phyloP scores from a whole-genome alignment of 37 sponge, comb jelly and placozoan species.

The Aphrocallistes beatrix region DNA sequence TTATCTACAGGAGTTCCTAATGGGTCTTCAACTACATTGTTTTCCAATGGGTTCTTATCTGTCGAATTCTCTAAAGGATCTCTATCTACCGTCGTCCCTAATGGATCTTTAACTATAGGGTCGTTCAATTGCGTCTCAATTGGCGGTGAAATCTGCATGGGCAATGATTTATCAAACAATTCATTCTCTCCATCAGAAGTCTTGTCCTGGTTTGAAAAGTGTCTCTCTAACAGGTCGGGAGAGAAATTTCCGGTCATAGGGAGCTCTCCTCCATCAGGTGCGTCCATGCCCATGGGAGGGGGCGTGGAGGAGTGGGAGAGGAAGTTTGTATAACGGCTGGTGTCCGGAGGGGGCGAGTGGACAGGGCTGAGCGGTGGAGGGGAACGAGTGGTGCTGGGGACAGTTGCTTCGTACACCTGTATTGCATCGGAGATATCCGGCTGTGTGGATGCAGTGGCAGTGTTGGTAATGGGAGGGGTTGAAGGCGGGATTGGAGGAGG shows the following conservation, averaged over 20 bases:
- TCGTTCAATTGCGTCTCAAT: no score
- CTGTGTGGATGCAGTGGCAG: no score
- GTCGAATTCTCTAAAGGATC: no score
- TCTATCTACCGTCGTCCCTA: no score
- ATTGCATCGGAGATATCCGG: neutral
- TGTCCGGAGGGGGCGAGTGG: neutral
- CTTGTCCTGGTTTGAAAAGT: neutral
- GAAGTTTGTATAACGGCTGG: no score
- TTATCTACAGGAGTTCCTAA: no score
- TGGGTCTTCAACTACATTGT: no score
- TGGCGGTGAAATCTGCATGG: no score
- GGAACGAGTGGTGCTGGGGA: neutral
- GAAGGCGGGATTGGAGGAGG: neutral
- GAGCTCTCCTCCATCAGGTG: neutral
- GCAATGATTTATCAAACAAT: no score
- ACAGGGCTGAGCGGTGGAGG: neutral
- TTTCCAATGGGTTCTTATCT: no score
- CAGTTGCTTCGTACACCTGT: neutral
- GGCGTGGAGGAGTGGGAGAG: neutral
- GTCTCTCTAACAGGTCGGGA: neutral
- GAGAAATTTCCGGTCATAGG: neutral
- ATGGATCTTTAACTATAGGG: no score
- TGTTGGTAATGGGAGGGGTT: neutral
- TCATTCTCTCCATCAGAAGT: no score
- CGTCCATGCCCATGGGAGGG: neutral